Conservation (phyloP, 2,113 vertebrate species). For the Lophotis ruficrista region DNA sequence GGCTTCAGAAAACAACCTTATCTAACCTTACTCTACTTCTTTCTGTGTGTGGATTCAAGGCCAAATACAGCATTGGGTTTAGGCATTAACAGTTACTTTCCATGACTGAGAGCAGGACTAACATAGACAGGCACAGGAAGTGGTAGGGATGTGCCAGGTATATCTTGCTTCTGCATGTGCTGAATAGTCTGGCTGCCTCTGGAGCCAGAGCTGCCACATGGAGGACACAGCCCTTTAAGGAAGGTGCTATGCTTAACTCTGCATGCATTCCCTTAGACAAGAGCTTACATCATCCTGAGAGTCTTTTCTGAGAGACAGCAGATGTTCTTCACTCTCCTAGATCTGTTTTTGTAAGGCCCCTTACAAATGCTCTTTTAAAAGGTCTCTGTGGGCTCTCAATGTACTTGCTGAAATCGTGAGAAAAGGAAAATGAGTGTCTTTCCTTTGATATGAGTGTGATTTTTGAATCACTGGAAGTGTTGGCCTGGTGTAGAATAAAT, state of each 20-base stretch:
- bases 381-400: not conserved
- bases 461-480: not conserved
- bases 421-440: not conserved
- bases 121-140: not conserved
- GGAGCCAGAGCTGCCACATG: not conserved
- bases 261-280: not conserved
- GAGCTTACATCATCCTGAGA: not conserved
- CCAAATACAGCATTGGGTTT: not conserved
- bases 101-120: not conserved
- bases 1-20: not conserved
- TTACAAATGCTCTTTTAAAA: not conserved
- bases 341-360: not conserved
- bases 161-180: not conserved
- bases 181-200: not conserved
- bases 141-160: accelerated
- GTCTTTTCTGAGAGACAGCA: not conserved
- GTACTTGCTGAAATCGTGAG: not conserved
- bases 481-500: not conserved
- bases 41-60: not conserved
- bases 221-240: not conserved
- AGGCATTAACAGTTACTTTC: not conserved
- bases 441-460: not conserved
- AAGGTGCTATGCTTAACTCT: not conserved
- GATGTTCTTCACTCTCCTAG: not conserved
- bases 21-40: not conserved